A percentile compares a stretch with the other conserved stretches of the same genome.
Evolutionary conservation across 2,888 invertebrate genomes (phyloP).

Genomic region (Octonoba sinensis): DNA sequence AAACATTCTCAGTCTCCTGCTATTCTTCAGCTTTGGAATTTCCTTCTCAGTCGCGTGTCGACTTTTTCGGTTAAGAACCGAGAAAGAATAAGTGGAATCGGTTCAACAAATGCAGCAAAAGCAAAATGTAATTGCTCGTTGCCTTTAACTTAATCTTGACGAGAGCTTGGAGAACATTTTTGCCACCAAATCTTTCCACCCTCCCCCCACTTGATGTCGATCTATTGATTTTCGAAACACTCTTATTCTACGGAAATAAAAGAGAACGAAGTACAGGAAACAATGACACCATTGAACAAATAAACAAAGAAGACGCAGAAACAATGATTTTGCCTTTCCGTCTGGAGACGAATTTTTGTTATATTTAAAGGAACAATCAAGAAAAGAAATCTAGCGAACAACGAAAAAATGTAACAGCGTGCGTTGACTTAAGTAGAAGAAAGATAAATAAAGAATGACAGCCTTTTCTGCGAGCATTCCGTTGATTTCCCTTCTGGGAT

Average conservation of each 20-base stretch:
- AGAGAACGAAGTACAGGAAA: constrained; percentile 8
- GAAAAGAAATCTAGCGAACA: constrained; percentile 18
- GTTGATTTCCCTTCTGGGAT: constrained; percentile 56
- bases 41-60: constrained; percentile 11
- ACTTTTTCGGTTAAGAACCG: constrained; percentile 47
- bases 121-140: constrained; percentile 56
- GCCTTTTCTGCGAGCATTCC: constrained; percentile 40
- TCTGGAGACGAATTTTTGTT: constrained; percentile 40
- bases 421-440: constrained; percentile 49
- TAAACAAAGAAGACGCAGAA: constrained; percentile 32
- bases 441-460: constrained; percentile 58
- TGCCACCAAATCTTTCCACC: constrained; percentile 18
- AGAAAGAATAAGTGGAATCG: constrained; percentile 1
- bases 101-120: constrained; percentile 19
- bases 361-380: constrained; percentile 41
- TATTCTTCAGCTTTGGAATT: constrained; percentile 5
- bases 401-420: constrained; percentile 26
- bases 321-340: constrained; percentile 46
- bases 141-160: constrained; percentile 57
- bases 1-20: constrained; percentile 12
- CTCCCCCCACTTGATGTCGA: constrained; percentile 14
- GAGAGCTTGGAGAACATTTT: constrained; percentile 53
- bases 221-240: constrained; percentile 53
- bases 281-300: constrained; percentile 22
- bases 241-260: constrained; percentile 26